Base-by-base conservation (phyloP, 2,888 invertebrate genomes). In the Julus scandinavius region DNA sequence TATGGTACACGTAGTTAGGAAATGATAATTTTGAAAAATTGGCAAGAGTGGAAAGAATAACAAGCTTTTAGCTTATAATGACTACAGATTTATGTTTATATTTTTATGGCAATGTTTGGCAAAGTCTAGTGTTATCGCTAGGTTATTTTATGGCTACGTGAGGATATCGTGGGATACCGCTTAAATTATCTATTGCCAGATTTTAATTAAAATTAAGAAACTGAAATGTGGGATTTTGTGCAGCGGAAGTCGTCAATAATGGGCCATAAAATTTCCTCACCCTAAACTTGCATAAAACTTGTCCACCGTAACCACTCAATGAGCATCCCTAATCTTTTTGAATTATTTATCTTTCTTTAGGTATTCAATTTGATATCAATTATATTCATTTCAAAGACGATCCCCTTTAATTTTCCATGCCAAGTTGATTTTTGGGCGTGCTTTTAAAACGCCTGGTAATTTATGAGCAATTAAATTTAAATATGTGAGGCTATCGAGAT, bases 281-380 rank as follows among this genome's bases (percentile, higher is more conserved):
- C 80, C 80, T 40, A 40, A 80, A 80, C 29, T 80, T 38, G 80
- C 80, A 80, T 13, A 38, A 11, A 80, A 38, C 80, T 9, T 80
- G 80, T 38, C 80, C 38, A 80, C 80, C 80, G 80, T 11, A 80
- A 38, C 80, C 80, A 38, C 13, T 38, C 80, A 80, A 80, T 80
- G 80, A 80, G 80, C 80, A 80, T 80, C 80, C 80, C 80, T 80
- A 80, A 80, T 80, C 80, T 80, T 80, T 80, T 80, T 80, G 80
- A 80, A 80, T 80, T 80, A 80, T 80, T 80, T 80, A 80, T 80
- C 80, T 80, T 72, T 11, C 72, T 72, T 72, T 45, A 15, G 38
- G 80, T 80, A 80, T 80, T 80, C 80, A 80, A 80, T 80, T 80
- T 80, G 80, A 80, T 80, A 80, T 80, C 80, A 80, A 80, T 80